A percentile compares a stretch with the other conserved stretches of the same genome.
These are phyloP conservation scores for Austrolebias charrua DNA, from an alignment of 2,797 vertebrate genomes.

Conservation along the genomic window DNA sequence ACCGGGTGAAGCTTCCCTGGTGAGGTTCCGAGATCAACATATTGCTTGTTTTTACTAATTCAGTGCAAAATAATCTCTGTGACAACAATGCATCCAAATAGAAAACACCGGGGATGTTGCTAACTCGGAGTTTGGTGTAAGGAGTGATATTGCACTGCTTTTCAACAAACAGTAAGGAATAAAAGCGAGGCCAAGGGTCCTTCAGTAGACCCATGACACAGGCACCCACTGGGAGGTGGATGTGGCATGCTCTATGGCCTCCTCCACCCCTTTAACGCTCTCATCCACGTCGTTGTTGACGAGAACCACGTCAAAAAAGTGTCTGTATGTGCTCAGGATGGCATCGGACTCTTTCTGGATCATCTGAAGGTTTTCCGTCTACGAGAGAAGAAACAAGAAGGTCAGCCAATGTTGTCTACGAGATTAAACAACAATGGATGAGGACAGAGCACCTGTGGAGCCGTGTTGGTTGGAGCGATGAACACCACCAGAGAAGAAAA, in stretches of 20 bases:
- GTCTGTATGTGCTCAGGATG: slow-evolving; percentile 85
- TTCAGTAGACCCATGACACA: slow-evolving; percentile 96
- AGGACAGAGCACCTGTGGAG: slow-evolving; percentile 78
- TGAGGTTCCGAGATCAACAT: slow-evolving; percentile 55
- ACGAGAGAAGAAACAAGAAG: slow-evolving; percentile 1
- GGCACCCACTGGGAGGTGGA: slow-evolving; percentile 95
- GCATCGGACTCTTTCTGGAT: slow-evolving; percentile 91
- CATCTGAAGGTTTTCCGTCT: slow-evolving; percentile 89
- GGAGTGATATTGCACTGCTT: slow-evolving; percentile 72
- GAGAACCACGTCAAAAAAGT: slow-evolving; percentile 91
- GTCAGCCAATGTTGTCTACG: neutral
- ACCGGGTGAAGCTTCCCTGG: slow-evolving; percentile 42
- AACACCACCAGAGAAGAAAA: slow-evolving; percentile 95
- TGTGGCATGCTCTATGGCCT: slow-evolving; percentile 88
- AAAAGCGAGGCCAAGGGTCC: neutral
- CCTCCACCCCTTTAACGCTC: slow-evolving; percentile 89
- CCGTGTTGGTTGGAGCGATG: slow-evolving; percentile 89
- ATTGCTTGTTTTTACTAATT: slow-evolving; percentile 68
- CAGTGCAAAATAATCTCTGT: slow-evolving; percentile 63
- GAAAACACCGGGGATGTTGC: slow-evolving; percentile 41
- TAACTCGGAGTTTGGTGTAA: slow-evolving; percentile 49
- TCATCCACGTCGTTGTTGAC: slow-evolving; percentile 94
- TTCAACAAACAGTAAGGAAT: slow-evolving; percentile 33
- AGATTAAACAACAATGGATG: neutral
- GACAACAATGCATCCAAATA: slow-evolving; percentile 42